Base-by-base conservation (phyloP, 1,140 invertebrate genomes). In the Pogonognathellus flavescens region DNA sequence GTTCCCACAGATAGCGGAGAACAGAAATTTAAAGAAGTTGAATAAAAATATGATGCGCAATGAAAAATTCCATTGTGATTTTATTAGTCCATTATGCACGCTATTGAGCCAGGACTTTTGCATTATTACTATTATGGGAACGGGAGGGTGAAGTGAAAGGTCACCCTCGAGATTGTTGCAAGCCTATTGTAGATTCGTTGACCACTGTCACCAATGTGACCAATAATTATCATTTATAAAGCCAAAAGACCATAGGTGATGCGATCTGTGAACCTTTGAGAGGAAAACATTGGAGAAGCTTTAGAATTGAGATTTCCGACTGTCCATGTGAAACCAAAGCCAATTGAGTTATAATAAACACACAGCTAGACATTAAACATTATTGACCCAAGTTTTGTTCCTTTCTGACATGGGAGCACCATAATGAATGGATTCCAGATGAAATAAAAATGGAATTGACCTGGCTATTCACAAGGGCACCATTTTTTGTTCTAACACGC, bases 371-470 rank as follows among this genome's bases (percentile, higher is more conserved):
- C 16, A 66, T 18, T 59, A 59, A n/a, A 6, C 55, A 14, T 25
- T 13, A 20, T 13, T 10, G 62, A 25, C 20, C 22, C 22, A 25
- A 6, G 22, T 10, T 55, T 16, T 55, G 53, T 55, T 41, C 59
- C 11, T 20, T 60, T 60, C 59, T 60, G 22, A 66, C 25, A 22
- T 22, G 22, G 9, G 25, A 66, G 14, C 16, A n/a, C 8, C 57
- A 10, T 11, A 52, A 52, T 10, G 41, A 13, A 80, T 25, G 62
- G 18, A 70, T 20, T 70, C 18, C 18, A 25, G 1, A 80, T 52
- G 76, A 80, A 80, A 80, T 52, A 52, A 55, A 80, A 80, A 80
- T 80, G 76, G 76, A 80, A 52, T 50, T 52, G 76, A 80, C 62
- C 22, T 52, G 49, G 76, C 76, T 20, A 50, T 52, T 80, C 76